A percentile compares a stretch with the other conserved stretches of the same genome.
These are phyloP conservation scores for Sweltsa coloradensis DNA, from an alignment of 1,140 invertebrate species.

Conservation along the genomic window DNA sequence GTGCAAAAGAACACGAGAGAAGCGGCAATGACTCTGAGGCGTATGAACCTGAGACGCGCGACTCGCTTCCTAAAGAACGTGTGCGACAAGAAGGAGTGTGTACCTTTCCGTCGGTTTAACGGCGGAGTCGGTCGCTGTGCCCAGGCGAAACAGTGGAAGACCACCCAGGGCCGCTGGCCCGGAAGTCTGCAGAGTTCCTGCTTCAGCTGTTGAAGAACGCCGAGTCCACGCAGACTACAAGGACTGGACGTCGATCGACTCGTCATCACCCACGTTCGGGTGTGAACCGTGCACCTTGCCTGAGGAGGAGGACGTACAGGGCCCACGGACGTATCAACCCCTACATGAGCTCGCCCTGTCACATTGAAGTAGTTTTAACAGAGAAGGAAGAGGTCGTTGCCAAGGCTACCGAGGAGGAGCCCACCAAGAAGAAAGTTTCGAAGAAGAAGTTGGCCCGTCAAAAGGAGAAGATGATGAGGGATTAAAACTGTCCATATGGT, in stretches of 20 bases:
- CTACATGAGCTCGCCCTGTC: conserved; percentile 60
- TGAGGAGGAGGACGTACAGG: conserved; percentile 71
- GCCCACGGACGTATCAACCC: conserved; percentile 64
- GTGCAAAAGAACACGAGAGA: conserved; percentile 99
- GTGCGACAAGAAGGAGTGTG: conserved; percentile 92
- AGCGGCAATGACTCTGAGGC: conserved; percentile 91
- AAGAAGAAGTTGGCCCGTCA: conserved; percentile 39
- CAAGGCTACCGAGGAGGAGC: conserved; percentile 41
- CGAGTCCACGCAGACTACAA: conserved; percentile 95
- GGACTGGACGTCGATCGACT: conserved; percentile 92
- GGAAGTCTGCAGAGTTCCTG: conserved; percentile 96
- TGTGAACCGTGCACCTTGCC: conserved; percentile 93
- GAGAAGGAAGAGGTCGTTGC: conserved; percentile 55
- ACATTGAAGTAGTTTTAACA: conserved; percentile 54
- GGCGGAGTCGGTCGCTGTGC: conserved; percentile 95
- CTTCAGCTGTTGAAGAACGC: conserved; percentile 95
- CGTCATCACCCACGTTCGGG: conserved; percentile 97
- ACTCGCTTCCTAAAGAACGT: conserved; percentile 95
- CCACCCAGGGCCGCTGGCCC: conserved; percentile 96
- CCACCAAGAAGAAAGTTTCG: conserved; percentile 42
- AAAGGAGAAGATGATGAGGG: conserved; percentile 24
- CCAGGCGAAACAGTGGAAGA: conserved; percentile 94
- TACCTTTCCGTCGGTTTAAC: conserved; percentile 96
- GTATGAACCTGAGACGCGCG: conserved; percentile 87
- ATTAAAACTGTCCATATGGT: conserved; percentile 11